Evolutionary conservation across 2,113 vertebrate species (phyloP).

Genomic region (Suricata suricatta): DNA sequence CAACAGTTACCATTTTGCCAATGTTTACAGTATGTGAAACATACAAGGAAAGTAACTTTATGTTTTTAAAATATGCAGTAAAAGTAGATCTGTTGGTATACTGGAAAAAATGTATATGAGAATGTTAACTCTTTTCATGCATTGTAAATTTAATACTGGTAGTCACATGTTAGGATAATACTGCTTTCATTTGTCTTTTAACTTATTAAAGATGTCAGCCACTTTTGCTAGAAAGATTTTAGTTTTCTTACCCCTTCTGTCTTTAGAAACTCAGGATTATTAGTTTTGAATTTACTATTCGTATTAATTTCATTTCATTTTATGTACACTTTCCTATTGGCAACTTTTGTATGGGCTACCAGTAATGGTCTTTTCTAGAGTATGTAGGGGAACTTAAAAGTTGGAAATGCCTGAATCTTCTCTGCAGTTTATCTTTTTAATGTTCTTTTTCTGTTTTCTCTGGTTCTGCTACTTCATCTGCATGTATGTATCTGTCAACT

Average conservation of each 20-base stretch:
- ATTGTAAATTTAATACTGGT: neutral
- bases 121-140: neutral
- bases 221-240: neutral
- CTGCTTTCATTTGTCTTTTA: slow-evolving; percentile 36
- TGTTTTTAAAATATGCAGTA: slow-evolving; percentile 26
- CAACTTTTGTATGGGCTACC: neutral
- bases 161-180: neutral
- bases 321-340: neutral
- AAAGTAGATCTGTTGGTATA: neutral
- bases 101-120: neutral
- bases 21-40: neutral
- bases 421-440: neutral
- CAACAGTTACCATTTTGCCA: neutral
- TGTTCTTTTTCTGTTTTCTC: neutral
- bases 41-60: slow-evolving; percentile 21
- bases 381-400: neutral
- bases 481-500: neutral
- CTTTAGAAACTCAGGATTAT: slow-evolving; percentile 16
- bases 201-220: slow-evolving; percentile 5
- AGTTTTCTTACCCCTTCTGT: neutral
- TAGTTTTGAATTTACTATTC: slow-evolving; percentile 32
- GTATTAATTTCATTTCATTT: neutral
- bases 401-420: neutral
- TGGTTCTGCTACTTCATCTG: neutral
- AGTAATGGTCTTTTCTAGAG: neutral